Evolutionary conservation across 2,797 vertebrate species (phyloP).

Genomic region (Graptemys geographica): DNA sequence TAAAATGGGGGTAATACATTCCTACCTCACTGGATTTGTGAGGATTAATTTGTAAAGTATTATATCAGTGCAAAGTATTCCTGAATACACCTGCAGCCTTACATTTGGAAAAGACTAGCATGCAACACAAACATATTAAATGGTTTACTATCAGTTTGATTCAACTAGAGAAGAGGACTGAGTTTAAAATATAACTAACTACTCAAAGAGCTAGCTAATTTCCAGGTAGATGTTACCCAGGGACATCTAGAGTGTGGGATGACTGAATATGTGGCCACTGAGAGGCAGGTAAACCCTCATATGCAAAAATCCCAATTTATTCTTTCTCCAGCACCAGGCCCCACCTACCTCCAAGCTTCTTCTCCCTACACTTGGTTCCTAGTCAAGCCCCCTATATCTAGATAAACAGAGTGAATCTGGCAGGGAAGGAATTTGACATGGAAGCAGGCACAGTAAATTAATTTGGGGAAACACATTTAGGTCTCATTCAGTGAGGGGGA

Average conservation of each 20-base stretch:
- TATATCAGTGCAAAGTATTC: background rate
- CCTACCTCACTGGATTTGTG: background rate
- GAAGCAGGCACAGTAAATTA: background rate
- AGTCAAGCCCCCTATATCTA: background rate
- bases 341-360: background rate
- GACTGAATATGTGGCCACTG: background rate
- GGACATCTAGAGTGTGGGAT: background rate
- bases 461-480: background rate
- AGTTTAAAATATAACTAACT: background rate
- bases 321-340: background rate
- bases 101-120: slow-evolving; percentile 30
- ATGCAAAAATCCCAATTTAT: background rate
- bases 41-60: slow-evolving; percentile 32
- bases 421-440: background rate
- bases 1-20: slow-evolving; percentile 27
- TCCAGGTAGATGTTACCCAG: background rate
- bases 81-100: slow-evolving; percentile 41
- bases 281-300: background rate
- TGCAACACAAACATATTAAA: background rate
- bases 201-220: background rate
- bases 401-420: background rate
- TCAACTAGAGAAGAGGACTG: background rate
- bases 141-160: background rate
- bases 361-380: background rate
- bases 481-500: background rate